Evolutionary conservation across 2,888 invertebrate species (phyloP).

Genomic region (Apamea anceps): DNA sequence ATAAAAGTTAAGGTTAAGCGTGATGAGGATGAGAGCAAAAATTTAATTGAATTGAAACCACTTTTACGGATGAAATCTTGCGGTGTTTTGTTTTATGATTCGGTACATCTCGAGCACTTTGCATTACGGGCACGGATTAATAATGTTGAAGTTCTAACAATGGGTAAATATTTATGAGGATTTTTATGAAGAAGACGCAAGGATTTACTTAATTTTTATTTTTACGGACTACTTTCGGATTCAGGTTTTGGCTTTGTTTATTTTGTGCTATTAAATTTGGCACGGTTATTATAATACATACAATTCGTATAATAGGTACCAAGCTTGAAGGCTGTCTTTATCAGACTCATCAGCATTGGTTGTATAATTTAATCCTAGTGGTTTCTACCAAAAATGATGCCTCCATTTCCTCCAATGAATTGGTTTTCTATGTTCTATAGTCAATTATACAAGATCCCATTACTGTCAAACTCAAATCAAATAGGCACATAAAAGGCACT

Average conservation of each 20-base stretch:
- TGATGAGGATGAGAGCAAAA: conserved; percentile 31
- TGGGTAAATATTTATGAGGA: conserved; percentile 48
- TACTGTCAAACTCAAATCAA: no score
- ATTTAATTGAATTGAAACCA: conserved; percentile 60
- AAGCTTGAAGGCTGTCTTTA: not conserved
- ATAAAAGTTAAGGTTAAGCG: conserved; percentile 9
- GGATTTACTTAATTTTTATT: conserved; percentile 33
- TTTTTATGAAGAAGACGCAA: conserved; percentile 24
- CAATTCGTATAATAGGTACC: not conserved
- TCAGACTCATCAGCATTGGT: not conserved
- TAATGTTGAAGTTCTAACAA: conserved; percentile 40
- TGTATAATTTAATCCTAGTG: not conserved
- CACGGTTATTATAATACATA: not conserved
- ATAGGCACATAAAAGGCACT: no score
- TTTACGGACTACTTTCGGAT: not conserved
- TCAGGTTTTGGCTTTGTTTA: conserved; percentile 3
- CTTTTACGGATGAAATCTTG: conserved; percentile 44
- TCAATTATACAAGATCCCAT: not conserved
- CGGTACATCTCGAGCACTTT: conserved; percentile 31
- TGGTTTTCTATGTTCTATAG: not conserved
- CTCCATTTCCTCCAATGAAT: not conserved
- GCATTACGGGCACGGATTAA: conserved; percentile 34
- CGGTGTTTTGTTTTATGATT: conserved; percentile 54
- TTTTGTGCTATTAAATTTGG: not conserved
- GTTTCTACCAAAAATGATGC: not conserved